Evolutionary conservation across 2,113 vertebrate species (phyloP).

Genomic region (Ia io): DNA sequence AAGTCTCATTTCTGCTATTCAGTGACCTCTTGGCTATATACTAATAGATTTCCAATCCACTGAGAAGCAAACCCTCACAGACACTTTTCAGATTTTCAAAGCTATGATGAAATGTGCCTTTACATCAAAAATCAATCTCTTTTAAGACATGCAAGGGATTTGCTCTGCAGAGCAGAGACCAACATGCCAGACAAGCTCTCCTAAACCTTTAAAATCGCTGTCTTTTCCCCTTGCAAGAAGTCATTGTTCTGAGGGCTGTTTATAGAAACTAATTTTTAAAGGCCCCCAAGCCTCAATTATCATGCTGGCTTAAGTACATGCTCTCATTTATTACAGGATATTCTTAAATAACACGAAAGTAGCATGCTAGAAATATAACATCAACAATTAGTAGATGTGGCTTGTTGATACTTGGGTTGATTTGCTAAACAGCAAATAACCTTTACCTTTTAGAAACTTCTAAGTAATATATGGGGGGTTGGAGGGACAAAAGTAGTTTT

Average conservation of each 20-base stretch:
- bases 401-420: not conserved
- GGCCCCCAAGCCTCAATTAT: not conserved
- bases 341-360: not conserved
- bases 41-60: conserved; percentile 74
- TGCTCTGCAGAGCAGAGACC: conserved; percentile 49
- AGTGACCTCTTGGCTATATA: conserved; percentile 64
- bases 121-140: conserved; percentile 74
- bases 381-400: not conserved
- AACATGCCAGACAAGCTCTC: conserved; percentile 34
- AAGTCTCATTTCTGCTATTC: conserved; percentile 60
- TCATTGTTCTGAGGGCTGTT: conserved; percentile 25
- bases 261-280: conserved; percentile 31
- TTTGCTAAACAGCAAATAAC: not conserved
- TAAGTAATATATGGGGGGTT: not conserved
- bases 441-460: not conserved
- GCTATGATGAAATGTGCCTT: conserved; percentile 71
- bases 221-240: conserved; percentile 21
- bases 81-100: conserved; percentile 69
- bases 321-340: conserved; percentile 8
- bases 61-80: conserved; percentile 58
- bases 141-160: conserved; percentile 64
- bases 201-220: conserved; percentile 48
- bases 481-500: not conserved
- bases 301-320: not conserved
- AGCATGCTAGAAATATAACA: not conserved